phyloP scores from a whole-genome alignment of 2,113 vertebrate genomes.

The Epinephelus moara region DNA sequence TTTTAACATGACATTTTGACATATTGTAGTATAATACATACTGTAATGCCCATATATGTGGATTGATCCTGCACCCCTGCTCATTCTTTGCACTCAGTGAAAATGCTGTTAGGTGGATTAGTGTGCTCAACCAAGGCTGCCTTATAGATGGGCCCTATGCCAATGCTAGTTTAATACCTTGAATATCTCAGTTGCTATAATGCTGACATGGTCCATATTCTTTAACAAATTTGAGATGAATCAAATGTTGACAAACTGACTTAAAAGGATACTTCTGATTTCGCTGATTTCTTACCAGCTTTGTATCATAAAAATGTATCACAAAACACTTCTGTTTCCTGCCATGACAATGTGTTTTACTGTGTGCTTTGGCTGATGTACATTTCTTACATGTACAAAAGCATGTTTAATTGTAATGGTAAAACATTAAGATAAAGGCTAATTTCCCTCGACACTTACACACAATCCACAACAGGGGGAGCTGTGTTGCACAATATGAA shows the following conservation, averaged over 20 bases:
- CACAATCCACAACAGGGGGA: slow-evolving; percentile 51
- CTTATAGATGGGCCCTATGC: neutral
- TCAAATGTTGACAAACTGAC: neutral
- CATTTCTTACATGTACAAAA: neutral
- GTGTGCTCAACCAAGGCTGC: neutral
- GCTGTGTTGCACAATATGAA: slow-evolving; percentile 45
- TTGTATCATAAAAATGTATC: no score
- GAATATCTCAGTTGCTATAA: neutral
- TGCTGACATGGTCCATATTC: neutral
- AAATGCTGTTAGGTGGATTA: neutral
- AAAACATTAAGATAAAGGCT: neutral
- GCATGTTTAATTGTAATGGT: neutral
- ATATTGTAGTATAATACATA: neutral
- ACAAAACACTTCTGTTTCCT: neutral
- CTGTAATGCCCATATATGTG: neutral
- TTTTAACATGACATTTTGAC: neutral
- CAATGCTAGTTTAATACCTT: neutral
- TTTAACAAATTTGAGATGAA: neutral
- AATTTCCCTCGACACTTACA: slow-evolving; percentile 17
- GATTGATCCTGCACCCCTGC: neutral
- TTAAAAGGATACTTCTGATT: no score
- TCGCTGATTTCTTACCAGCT: no score
- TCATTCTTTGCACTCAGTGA: neutral
- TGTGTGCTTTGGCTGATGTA: neutral
- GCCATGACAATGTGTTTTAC: neutral